Conservation (phyloP, 1,140 invertebrate genomes). For the Dreissena rostriformis region DNA sequence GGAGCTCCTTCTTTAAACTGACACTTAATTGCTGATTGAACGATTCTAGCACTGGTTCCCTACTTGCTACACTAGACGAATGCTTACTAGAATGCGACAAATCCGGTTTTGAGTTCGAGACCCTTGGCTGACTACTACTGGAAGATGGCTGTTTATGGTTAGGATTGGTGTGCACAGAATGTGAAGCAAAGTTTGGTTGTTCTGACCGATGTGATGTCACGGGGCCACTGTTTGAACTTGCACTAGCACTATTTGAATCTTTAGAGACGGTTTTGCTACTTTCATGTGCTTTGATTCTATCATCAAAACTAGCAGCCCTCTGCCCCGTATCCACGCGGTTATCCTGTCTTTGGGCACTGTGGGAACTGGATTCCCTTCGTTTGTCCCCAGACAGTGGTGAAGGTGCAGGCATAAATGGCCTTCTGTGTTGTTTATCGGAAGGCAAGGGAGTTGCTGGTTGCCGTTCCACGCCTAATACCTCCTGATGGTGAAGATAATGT, state of each 20-base stretch:
- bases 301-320: too few relatives aligned
- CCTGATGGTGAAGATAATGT: neutral
- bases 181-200: neutral
- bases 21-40: conserved; percentile 23
- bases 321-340: too few relatives aligned
- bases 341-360: neutral
- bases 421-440: neutral
- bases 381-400: too few relatives aligned
- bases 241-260: neutral
- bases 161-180: neutral
- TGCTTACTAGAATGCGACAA: conserved; percentile 25
- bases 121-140: neutral
- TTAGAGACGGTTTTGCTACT: neutral
- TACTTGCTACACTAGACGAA: neutral
- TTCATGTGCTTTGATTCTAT: too few relatives aligned
- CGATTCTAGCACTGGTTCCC: conserved; percentile 43
- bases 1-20: conserved; percentile 11
- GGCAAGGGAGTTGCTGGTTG: neutral
- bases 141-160: neutral
- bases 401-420: too few relatives aligned
- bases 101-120: neutral
- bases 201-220: too few relatives aligned
- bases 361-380: neutral
- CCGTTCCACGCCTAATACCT: neutral
- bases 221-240: too few relatives aligned